Base-by-base conservation (phyloP, 2,888 invertebrate genomes). In the Hydroisotoma schaefferi region DNA sequence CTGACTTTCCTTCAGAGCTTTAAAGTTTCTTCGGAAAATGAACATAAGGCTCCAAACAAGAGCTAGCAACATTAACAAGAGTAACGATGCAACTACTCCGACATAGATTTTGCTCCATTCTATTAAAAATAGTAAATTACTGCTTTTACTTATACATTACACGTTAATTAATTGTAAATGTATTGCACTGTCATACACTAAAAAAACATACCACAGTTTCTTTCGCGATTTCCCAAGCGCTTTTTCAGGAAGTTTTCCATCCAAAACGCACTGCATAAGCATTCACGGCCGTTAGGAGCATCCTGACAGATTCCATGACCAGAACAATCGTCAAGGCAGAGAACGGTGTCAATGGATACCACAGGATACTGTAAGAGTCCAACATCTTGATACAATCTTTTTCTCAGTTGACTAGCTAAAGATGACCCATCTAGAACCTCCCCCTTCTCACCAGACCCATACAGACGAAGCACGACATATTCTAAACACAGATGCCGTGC, bases 51-150 rank as follows among this genome's bases (percentile, higher is more conserved):
- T 85, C 85, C 85, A 87, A 65, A 82, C 78, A 26, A 82, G 77
- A 48, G 82, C 84, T 52, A 85, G 82, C 73, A 82, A 79, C 75
- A 85, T 84, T 61, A 82, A 77, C 44, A 82, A 78, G 72, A 85
- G 78, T 27, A 78, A 76, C 25, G 79, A 73, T 54, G 86, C 80
- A 57, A 86, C 87, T 73, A 94, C 85, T 71, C 89, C 87, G 40
- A 93, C 91, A 78, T 94, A 94, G 57, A 95, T 82, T 71, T 94
- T 88, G 71, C 94, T 94, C 95, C 95, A 95, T 76, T 90, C 90
- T 90, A 78, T 6, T 15, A 40, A 40, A 40, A 4, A 40, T n/a
- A n/a, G n/a, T n/a, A n/a, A 74, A 77, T 63, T 25, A n/a, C 22
- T 47, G 5, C 23, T 23, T 47, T 22, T 23, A 10, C n/a, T 12